phyloP scores from a whole-genome alignment of 2,113 vertebrate species.

The Andinoacara biseriatus region DNA sequence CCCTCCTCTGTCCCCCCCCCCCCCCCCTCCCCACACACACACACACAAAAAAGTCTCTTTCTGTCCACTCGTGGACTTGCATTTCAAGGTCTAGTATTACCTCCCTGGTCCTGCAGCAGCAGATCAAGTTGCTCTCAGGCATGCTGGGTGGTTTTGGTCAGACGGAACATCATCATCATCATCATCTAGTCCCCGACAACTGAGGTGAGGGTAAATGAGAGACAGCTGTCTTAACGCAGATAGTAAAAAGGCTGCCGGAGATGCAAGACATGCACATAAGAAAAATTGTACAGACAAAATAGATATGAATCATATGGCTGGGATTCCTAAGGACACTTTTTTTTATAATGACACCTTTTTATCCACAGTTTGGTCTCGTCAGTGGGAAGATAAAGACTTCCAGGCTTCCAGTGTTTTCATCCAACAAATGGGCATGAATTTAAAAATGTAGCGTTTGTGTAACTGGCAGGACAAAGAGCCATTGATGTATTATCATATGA shows the following conservation, averaged over 20 bases:
- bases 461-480: not conserved
- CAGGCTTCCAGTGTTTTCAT: not conserved
- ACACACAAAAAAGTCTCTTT: not conserved
- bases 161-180: constrained; percentile 17
- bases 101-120: not conserved
- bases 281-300: not conserved
- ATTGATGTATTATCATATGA: not conserved
- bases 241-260: not conserved
- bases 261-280: not conserved
- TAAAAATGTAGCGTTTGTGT: not conserved
- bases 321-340: not conserved
- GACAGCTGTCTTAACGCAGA: constrained; percentile 28
- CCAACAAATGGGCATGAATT: not conserved
- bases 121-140: constrained; percentile 35
- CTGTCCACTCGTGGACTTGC: not conserved
- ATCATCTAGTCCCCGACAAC: constrained; percentile 15
- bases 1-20: no score
- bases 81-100: not conserved
- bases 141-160: constrained; percentile 25
- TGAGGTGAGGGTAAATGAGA: constrained; percentile 31
- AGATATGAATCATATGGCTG: not conserved
- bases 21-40: no score
- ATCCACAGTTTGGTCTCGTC: not conserved
- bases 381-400: not conserved
- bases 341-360: not conserved